Evolutionary conservation across 1,140 invertebrate genomes (phyloP).

Genomic region (Drosophila virilis): DNA sequence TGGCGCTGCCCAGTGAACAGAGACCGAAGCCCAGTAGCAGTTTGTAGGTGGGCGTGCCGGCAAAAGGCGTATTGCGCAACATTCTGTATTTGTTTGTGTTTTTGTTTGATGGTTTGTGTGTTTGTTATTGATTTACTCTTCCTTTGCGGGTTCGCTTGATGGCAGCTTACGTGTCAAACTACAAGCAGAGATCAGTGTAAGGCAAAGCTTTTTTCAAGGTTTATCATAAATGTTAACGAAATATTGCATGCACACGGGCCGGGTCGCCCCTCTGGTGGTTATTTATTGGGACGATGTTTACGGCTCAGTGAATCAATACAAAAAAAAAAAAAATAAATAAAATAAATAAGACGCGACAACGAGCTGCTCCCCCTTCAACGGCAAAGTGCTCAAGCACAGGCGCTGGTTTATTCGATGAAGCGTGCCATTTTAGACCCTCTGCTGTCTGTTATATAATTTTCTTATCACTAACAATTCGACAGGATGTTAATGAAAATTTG

Average conservation of each 20-base stretch:
- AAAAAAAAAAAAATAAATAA: background rate
- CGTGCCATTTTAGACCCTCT: slow-evolving; percentile 21
- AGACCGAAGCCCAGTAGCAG: slow-evolving; percentile 79
- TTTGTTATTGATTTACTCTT: background rate
- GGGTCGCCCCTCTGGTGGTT: background rate
- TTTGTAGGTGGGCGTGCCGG: slow-evolving; percentile 74
- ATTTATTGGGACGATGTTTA: background rate
- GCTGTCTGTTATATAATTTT: slow-evolving; percentile 29
- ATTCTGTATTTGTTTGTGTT: slow-evolving; percentile 57
- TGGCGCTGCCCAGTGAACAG: slow-evolving; percentile 79
- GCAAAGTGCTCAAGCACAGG: background rate
- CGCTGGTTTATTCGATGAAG: slow-evolving; percentile 13
- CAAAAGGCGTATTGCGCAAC: slow-evolving; percentile 72
- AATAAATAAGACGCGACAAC: slow-evolving; percentile 8
- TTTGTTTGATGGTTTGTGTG: slow-evolving; percentile 4
- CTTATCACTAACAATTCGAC: slow-evolving; percentile 29
- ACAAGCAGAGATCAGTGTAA: slow-evolving; percentile 32
- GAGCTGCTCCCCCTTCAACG: background rate
- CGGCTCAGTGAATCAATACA: slow-evolving; percentile 23
- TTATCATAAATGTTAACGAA: slow-evolving; percentile 1
- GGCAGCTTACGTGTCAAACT: slow-evolving; percentile 22
- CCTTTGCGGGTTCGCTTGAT: background rate
- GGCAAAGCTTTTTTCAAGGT: slow-evolving; percentile 3
- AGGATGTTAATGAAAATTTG: slow-evolving; percentile 35
- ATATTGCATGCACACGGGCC: slow-evolving; percentile 9